A percentile compares a stretch with the other conserved stretches of the same genome.
These are phyloP conservation scores for Venustaconcha ellipsiformis DNA, from an alignment of 1,140 invertebrate species.

Conservation along the genomic window DNA sequence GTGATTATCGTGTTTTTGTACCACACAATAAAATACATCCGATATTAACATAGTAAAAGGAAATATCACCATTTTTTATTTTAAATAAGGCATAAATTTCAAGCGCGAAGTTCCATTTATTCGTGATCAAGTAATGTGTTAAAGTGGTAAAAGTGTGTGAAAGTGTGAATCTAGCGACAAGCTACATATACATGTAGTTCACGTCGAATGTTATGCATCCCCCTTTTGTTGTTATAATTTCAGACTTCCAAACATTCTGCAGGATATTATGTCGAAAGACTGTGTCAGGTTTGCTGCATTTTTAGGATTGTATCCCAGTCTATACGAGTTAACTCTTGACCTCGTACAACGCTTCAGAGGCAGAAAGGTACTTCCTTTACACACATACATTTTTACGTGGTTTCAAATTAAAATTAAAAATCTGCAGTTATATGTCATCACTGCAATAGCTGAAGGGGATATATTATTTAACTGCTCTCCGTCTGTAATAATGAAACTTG, in stretches of 20 bases:
- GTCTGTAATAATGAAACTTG: neutral
- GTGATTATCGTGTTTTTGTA: too few relatives aligned
- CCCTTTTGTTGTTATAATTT: slow-evolving; percentile 1
- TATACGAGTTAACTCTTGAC: slow-evolving; percentile 50
- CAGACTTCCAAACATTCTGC: slow-evolving; percentile 41
- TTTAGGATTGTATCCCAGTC: slow-evolving; percentile 55
- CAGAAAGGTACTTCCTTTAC: slow-evolving; percentile 13
- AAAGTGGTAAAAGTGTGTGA: too few relatives aligned
- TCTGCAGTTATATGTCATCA: neutral
- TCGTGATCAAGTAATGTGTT: too few relatives aligned
- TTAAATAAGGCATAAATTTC: too few relatives aligned
- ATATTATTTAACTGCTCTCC: neutral
- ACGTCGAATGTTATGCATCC: too few relatives aligned
- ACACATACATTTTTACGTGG: neutral
- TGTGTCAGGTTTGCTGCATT: slow-evolving; percentile 49
- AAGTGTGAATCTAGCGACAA: too few relatives aligned
- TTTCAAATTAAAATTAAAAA: neutral
- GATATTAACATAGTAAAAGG: too few relatives aligned
- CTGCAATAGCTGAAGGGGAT: neutral
- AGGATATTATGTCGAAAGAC: slow-evolving; percentile 43
- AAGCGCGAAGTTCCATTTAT: too few relatives aligned
- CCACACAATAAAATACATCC: too few relatives aligned
- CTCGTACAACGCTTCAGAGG: slow-evolving; percentile 39
- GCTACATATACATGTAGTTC: too few relatives aligned
- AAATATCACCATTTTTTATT: too few relatives aligned